phyloP scores from a whole-genome alignment of 1,140 invertebrate species.

The Steinernema khuongi region DNA sequence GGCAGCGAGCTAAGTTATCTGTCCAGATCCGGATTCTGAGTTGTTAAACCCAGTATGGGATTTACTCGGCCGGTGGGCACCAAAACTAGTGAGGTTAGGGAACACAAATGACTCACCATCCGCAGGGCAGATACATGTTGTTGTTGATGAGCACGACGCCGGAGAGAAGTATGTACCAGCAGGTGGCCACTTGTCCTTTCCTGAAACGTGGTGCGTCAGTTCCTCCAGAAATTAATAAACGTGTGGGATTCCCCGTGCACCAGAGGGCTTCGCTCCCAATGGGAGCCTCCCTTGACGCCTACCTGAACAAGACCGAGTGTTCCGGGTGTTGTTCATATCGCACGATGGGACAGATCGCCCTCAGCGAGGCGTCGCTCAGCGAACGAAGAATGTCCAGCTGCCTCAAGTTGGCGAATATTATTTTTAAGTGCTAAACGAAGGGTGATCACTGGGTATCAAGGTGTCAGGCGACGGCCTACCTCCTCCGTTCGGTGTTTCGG shows the following conservation, averaged over 20 bases:
- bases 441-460: conserved; percentile 3
- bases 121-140: conserved; percentile 75
- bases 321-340: conserved; percentile 36
- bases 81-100: neutral
- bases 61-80: no score
- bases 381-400: conserved; percentile 36
- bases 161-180: conserved; percentile 77
- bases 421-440: conserved; percentile 14
- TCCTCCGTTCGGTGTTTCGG: conserved; percentile 30
- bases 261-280: no score
- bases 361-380: neutral
- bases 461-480: conserved; percentile 10
- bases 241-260: neutral
- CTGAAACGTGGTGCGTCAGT: conserved; percentile 20
- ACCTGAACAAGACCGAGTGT: conserved; percentile 38
- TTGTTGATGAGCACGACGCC: conserved; percentile 83
- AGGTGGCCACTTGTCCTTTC: conserved; percentile 54
- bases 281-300: no score
- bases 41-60: no score
- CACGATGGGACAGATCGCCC: conserved; percentile 29
- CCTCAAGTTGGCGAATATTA: conserved; percentile 20
- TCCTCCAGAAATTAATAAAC: neutral
- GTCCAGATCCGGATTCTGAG: no score
- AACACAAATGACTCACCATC: conserved; percentile 67
- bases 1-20: no score